Base-by-base conservation (phyloP, 2,113 vertebrate species). In the Ammodytes marinus region DNA sequence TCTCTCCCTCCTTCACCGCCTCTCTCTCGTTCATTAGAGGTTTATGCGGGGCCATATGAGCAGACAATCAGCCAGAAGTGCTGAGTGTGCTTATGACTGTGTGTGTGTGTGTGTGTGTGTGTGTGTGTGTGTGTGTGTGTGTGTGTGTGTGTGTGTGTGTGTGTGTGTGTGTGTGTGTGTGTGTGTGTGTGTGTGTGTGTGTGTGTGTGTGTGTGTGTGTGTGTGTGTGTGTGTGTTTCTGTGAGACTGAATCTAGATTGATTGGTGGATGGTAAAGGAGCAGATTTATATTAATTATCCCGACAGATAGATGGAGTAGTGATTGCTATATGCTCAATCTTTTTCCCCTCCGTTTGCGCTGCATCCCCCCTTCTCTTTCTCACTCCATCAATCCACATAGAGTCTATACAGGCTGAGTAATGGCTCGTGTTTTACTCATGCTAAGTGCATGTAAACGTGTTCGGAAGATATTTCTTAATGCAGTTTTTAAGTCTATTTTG, bases 251-350 rank as follows among this genome's bases (percentile, higher is more conserved):
- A 88, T 88, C 67, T 77, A 85, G 87, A 93, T 89, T 86, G 92
- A 91, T 91, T 90, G 88, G 84, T 76, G 74, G 71, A 83, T 86
- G 86, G 86, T 82, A 89, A 92, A 93, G 85, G 90, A 87, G 85
- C 89, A 90, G 89, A 92, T 93, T 92, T 90, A 87, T 93, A 90
- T 91, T 90, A 90, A 93, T 92, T 91, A 91, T 82, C 85, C 85
- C 78, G 83, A 86, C 78, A 76, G 92, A 91, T 82, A 80, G 89
- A 89, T 86, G 80, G 83, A 86, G 81, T 45, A 87, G 74, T 90
- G 87, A 92, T 92, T 87, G 83, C 83, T 86, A 46, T 80, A 59
- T 77, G 81, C 77, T 78, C 80, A 63, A 69, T 89, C 84, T 88
- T 77, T 83, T 63, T 86, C 77, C 76, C 64, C 73, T 67, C 75